Evolutionary conservation across 2,888 invertebrate species (phyloP).

Genomic region (Andrena haemorrhoa): DNA sequence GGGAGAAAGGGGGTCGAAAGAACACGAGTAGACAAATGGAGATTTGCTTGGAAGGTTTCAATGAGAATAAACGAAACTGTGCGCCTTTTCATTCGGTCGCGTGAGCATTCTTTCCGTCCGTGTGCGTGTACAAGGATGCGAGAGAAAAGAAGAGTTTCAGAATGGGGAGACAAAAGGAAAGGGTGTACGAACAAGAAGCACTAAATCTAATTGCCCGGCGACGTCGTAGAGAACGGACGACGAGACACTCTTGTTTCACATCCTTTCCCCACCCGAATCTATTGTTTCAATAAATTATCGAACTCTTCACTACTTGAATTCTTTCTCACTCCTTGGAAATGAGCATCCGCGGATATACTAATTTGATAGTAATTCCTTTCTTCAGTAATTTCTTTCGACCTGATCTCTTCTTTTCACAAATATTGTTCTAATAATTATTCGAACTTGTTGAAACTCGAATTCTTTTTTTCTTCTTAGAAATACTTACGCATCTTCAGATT

Average conservation of each 20-base stretch:
- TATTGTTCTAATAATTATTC: no score
- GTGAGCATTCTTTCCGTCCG: conserved; percentile 57
- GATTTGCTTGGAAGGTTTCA: conserved; percentile 65
- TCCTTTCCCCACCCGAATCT: conserved; percentile 6
- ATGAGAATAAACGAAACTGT: conserved; percentile 68
- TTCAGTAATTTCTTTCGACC: no score
- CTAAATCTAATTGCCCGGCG: conserved; percentile 74
- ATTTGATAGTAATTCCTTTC: no score
- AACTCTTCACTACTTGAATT: conserved; percentile 16
- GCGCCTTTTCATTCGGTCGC: conserved; percentile 64
- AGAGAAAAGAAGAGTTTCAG: conserved; percentile 54
- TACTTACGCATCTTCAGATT: no score
- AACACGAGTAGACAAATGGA: conserved; percentile 60
- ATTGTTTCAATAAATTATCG: conserved; percentile 49
- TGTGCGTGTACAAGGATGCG: conserved; percentile 51
- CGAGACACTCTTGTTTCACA: conserved; percentile 51
- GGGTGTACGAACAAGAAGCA: conserved; percentile 60
- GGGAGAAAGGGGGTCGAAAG: conserved; percentile 55
- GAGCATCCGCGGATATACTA: no score
- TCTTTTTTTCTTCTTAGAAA: neutral
- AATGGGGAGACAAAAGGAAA: conserved; percentile 56
- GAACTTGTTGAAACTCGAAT: no score
- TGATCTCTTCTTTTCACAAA: no score
- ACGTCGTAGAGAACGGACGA: conserved; percentile 66
- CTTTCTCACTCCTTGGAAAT: no score